Percentiles rank a stretch among this genome's conserved stretches.
Evolutionary conservation across 2,888 invertebrate genomes (phyloP).

Genomic region (Drosophila pegasa): DNA sequence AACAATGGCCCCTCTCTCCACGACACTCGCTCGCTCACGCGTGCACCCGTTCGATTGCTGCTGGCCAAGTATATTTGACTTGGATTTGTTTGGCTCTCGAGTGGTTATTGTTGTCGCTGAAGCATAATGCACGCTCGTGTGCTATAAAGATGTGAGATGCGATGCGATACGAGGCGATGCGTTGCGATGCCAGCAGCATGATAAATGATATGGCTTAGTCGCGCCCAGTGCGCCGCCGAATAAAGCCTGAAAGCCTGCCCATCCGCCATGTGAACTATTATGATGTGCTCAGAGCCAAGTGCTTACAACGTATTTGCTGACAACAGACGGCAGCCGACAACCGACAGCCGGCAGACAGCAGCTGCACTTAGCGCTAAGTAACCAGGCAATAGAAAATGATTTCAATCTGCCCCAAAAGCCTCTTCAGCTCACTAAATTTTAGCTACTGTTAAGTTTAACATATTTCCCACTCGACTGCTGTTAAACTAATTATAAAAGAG

Average conservation of each 20-base stretch:
- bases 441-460: not conserved
- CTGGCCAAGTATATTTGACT: conserved; percentile 47
- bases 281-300: conserved; percentile 37
- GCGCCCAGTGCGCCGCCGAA: conserved; percentile 36
- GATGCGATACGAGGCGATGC: conserved; percentile 30
- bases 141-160: conserved; percentile 45
- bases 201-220: conserved; percentile 63
- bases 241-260: conserved; percentile 44
- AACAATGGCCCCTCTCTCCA: not conserved
- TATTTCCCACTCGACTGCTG: not conserved
- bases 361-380: conserved; percentile 64
- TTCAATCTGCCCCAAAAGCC: conserved; percentile 36
- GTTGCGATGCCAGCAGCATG: conserved; percentile 35
- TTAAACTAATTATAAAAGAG: not conserved
- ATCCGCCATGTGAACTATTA: conserved; percentile 25
- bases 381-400: conserved; percentile 40
- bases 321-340: conserved; percentile 27
- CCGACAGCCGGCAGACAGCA: conserved; percentile 35
- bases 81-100: conserved; percentile 54
- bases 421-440: conserved; percentile 1
- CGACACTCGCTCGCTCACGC: not conserved
- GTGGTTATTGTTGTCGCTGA: conserved; percentile 76
- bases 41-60: conserved; percentile 35
- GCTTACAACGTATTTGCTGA: conserved; percentile 53
- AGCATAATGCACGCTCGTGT: conserved; percentile 55